Conservation (phyloP, 92 coral and sea anemone genomes). For the Zoanthus gigantus region DNA sequence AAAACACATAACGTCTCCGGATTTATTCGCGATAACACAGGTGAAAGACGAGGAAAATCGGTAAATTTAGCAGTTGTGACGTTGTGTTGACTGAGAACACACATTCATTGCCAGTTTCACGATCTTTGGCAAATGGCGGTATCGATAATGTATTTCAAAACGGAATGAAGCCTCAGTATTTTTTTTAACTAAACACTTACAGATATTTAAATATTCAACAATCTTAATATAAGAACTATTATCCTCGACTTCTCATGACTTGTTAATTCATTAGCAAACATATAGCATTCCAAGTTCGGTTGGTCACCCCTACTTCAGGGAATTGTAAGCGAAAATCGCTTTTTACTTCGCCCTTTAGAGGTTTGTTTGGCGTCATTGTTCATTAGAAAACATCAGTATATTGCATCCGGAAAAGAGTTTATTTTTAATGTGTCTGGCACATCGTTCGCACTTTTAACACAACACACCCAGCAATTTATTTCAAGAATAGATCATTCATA, state of each 20-base stretch:
- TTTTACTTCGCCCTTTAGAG: constrained; percentile 60
- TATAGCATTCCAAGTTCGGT: constrained; percentile 47
- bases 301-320: constrained; percentile 39
- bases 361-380: background rate
- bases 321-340: constrained; percentile 10
- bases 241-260: constrained; percentile 66
- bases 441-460: constrained; percentile 58
- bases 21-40: constrained; percentile 49
- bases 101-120: background rate
- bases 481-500: constrained; percentile 7
- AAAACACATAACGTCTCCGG: constrained; percentile 37
- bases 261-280: constrained; percentile 85
- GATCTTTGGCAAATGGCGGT: background rate
- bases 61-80: constrained; percentile 27
- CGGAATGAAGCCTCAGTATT: background rate
- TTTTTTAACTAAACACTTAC: constrained; percentile 7
- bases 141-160: constrained; percentile 2
- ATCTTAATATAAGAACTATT: constrained; percentile 66
- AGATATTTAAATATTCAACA: constrained; percentile 68
- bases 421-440: constrained; percentile 44
- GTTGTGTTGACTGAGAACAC: constrained; percentile 1
- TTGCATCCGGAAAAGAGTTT: constrained; percentile 24
- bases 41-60: constrained; percentile 39
- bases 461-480: constrained; percentile 33
- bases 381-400: constrained; percentile 12